A percentile compares a stretch with the other conserved stretches of the same genome.
phyloP scores from a whole-genome alignment of 2,888 invertebrate species.

The Melanargia galathea region DNA sequence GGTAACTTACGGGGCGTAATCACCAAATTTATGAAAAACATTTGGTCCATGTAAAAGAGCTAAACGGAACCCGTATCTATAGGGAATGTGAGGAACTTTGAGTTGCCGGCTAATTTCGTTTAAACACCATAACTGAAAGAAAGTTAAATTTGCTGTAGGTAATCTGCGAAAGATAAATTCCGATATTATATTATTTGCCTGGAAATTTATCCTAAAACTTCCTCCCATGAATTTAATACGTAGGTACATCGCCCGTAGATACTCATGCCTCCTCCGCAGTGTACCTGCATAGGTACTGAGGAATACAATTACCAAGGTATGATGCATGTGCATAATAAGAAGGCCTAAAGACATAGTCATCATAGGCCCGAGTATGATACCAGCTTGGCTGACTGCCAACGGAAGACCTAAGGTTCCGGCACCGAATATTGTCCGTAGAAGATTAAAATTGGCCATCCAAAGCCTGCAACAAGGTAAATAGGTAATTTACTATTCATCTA shows the following conservation, averaged over 20 bases:
- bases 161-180: not conserved
- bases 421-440: conserved; percentile 55
- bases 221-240: too few species aligned
- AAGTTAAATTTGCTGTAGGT: not conserved
- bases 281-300: too few species aligned
- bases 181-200: too few species aligned
- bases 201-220: too few species aligned
- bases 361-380: conserved; percentile 56
- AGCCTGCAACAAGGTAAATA: conserved; percentile 45
- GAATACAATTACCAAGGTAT: conserved; percentile 51
- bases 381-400: conserved; percentile 59
- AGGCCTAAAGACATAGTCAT: conserved; percentile 49
- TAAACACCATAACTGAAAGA: conserved; percentile 56
- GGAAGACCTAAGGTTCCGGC: conserved; percentile 62
- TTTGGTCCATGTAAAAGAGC: conserved; percentile 60
- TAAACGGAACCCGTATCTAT: conserved; percentile 63
- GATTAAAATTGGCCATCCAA: conserved; percentile 65
- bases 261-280: too few species aligned
- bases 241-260: too few species aligned
- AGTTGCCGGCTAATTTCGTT: conserved; percentile 58
- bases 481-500: not conserved
- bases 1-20: conserved; percentile 56
- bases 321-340: conserved; percentile 54
- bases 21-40: conserved; percentile 47
- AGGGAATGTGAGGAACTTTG: conserved; percentile 57